Base-by-base conservation (phyloP, 2,113 vertebrate genomes). In the Nettapus auritus region DNA sequence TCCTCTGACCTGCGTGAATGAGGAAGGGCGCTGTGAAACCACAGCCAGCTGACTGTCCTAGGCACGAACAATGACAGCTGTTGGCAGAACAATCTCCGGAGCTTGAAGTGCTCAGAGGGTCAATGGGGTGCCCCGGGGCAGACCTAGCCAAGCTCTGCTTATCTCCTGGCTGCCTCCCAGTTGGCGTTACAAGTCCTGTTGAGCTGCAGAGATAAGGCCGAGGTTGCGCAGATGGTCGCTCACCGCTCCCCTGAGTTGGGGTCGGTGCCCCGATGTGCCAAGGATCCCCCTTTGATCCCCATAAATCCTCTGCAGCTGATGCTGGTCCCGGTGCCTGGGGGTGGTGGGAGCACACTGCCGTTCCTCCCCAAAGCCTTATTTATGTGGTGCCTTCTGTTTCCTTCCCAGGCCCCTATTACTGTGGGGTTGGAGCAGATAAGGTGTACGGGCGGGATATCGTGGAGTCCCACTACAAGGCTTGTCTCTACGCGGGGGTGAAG, bases 401-500 rank as follows among this genome's bases (percentile, higher is more conserved):
- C 18, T 85, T 89, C 52, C 31, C 91, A 99, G 99, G 99, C 34
- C 98, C 98, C 2, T 99, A 99, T 80, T 99, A 99, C 96, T 99
- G 99, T 3, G 98, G 98, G 2, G 98, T 99, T 70, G 99, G 99
- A 34, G 98, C 99, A 8, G 96, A 98, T 76, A 97, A 97, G 48
- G 98, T 98, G 18, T 99, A 97, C 0, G 99, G 98, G 60, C 97
- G 99, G 2, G 99, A 99, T 69, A 97, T 99, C 1, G 97, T 99
- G 57, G 98, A 99, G 87, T 97, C 97, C 46, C 98, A 98, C 96
- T 98, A 98, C 97, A 98, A 98, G 95, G 98, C 98, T 2, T 98
- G 98, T 75, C 88, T 98, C 18, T 98, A 98, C 1, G 98, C 98
- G 1, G 98, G 98, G 16, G 96, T 98, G 87, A 98, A 97, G 87